These are phyloP conservation scores for Macrotus californicus DNA, from an alignment of 2,113 vertebrate species.

Conservation along the genomic window DNA sequence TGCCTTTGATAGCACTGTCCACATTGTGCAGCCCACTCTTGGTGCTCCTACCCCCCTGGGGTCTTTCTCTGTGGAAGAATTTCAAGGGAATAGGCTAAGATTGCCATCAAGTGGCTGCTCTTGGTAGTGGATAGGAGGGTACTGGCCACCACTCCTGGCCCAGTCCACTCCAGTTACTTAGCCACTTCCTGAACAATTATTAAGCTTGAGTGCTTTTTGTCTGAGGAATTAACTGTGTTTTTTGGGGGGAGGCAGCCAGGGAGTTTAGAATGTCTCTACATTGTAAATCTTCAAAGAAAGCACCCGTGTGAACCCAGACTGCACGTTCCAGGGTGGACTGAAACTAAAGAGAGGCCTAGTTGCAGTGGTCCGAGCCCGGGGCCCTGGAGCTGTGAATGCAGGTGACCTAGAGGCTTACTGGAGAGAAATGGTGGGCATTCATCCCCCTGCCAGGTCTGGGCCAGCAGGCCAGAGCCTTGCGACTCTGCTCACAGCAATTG, in stretches of 20 bases:
- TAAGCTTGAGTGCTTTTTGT: no score
- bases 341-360: neutral
- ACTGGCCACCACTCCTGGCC: neutral
- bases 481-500: neutral
- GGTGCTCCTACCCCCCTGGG: neutral
- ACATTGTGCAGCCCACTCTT: neutral
- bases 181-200: neutral
- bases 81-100: conserved; percentile 68
- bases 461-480: neutral
- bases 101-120: conserved; percentile 72
- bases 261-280: neutral
- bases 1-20: neutral
- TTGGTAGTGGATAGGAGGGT: conserved; percentile 55
- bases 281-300: neutral
- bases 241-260: neutral
- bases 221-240: neutral
- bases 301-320: neutral
- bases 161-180: neutral
- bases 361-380: no score
- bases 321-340: fast-evolving
- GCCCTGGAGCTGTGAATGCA: neutral
- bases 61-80: conserved; percentile 45
- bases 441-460: neutral
- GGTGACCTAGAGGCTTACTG: neutral
- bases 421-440: neutral